These are phyloP conservation scores for Gallinago jamesoni DNA, from an alignment of 2,113 vertebrate genomes.

Conservation along the genomic window DNA sequence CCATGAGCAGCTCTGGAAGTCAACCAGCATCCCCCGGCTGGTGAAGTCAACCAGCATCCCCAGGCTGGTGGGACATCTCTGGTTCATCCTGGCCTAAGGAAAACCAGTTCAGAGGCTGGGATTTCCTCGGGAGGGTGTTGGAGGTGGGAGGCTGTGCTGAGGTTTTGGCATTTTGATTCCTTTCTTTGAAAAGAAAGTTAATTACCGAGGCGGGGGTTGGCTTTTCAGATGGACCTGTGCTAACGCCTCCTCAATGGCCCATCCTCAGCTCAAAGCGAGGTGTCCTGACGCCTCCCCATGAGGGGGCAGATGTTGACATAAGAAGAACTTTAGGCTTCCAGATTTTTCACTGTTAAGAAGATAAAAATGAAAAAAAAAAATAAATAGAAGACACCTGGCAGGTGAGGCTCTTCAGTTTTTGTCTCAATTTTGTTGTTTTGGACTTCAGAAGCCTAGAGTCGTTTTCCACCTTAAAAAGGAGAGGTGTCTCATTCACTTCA, in stretches of 20 bases:
- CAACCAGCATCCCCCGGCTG: not conserved
- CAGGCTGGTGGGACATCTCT: fast-evolving
- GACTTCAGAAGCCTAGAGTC: not conserved
- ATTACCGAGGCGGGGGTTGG: not conserved
- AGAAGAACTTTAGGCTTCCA: not conserved
- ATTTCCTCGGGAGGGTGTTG: not conserved
- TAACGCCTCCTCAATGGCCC: not conserved
- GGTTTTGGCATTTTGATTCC: not conserved
- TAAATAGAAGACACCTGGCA: no score
- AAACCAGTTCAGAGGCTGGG: not conserved
- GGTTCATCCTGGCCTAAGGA: not conserved
- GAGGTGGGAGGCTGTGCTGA: not conserved
- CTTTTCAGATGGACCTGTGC: slow-evolving; percentile 12
- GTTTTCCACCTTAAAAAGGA: not conserved
- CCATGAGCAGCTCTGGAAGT: not conserved
- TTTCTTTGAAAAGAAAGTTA: not conserved
- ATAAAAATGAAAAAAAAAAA: not conserved
- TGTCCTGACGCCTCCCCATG: not conserved
- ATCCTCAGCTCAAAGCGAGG: not conserved
- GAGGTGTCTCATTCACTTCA: not conserved
- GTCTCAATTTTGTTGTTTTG: not conserved
- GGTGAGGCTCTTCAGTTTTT: not conserved
- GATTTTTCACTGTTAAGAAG: not conserved
- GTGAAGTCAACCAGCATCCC: not conserved
- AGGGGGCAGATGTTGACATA: not conserved